Conservation (phyloP, 2,113 vertebrate species). For the Paramisgurnus dabryanus region DNA sequence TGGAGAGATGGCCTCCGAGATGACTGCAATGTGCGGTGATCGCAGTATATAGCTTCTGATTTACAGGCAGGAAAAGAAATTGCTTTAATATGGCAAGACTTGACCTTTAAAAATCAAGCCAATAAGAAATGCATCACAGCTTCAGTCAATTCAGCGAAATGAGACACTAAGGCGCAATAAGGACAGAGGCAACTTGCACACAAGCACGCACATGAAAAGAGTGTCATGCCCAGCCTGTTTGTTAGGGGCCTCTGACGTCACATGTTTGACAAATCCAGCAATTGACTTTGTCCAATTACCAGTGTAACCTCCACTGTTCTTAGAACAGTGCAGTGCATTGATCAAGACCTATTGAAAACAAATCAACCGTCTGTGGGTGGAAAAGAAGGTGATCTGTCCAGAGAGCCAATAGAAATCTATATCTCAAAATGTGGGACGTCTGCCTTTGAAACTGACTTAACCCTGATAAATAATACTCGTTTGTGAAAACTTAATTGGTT, state of each 20-base stretch:
- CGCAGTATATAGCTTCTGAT: slow-evolving; percentile 19
- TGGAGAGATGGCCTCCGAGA: slow-evolving; percentile 8
- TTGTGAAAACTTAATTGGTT: slow-evolving; percentile 59
- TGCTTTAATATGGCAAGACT: slow-evolving; percentile 24
- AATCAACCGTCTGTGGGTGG: slow-evolving; percentile 75
- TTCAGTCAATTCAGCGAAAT: slow-evolving; percentile 36
- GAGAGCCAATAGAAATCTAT: slow-evolving; percentile 57
- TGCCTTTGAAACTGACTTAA: slow-evolving; percentile 39
- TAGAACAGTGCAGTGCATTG: slow-evolving; percentile 75
- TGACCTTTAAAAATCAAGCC: slow-evolving; percentile 48
- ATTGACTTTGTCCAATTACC: slow-evolving; percentile 84
- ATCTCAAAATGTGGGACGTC: slow-evolving; percentile 49
- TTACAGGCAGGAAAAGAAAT: slow-evolving; percentile 33
- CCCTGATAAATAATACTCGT: slow-evolving; percentile 59
- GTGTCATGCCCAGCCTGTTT: not conserved
- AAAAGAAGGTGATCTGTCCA: slow-evolving; percentile 61
- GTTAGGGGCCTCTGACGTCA: slow-evolving; percentile 48
- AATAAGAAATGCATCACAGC: slow-evolving; percentile 46
- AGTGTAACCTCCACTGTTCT: slow-evolving; percentile 63
- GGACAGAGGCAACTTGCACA: slow-evolving; percentile 17
- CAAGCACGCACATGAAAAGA: not conserved
- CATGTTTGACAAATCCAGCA: slow-evolving; percentile 60
- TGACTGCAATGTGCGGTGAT: slow-evolving; percentile 23
- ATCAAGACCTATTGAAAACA: slow-evolving; percentile 85
- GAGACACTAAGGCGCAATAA: slow-evolving; percentile 17